Base-by-base conservation (phyloP, 2,113 vertebrate species). In the Micromys minutus region DNA sequence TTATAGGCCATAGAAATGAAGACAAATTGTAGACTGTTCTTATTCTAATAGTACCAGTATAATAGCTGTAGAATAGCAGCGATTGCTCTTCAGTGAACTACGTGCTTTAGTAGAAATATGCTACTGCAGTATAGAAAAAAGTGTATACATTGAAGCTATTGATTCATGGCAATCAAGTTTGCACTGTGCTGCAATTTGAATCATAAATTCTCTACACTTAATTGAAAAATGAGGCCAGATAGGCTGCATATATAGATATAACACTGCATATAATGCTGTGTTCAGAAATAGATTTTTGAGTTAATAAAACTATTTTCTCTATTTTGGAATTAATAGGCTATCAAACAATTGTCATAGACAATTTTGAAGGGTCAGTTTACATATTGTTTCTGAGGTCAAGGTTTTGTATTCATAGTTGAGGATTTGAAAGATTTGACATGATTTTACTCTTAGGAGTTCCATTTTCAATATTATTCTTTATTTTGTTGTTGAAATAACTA, bases 11-110 rank as follows among this genome's bases (percentile, higher is more conserved):
- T 7, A 75, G 24, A 72, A 81, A 55, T 10, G 50, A 93, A 92
- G 63, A 85, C 84, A 90, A 96, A 89, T 84, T 84, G 63, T 65
- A 76, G 72, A 86, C 90, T n/a, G 4, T 47, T 80, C 8, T 65
- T 45, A n/a, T 7, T 67, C 22, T 39, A 85, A 80, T 88, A 5
- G 15, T 88, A 7, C 13, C 31, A 91, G 42, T 72, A 84, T 67
- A 87, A 90, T 10, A 63, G 34, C 31, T 89, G 42, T 72, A 84
- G 72, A 87, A 90, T 10, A 63, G 34, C 12, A 71, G n/a, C 10
- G 84, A 88, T 83, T 71, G 29, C 31, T 81, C 45, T 77, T 97
- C 81, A 86, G 45, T 90, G 71, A 87, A 67, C n/a, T 93, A 85
- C 72, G 89, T 86, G 65, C n/a, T 88, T 31, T 84, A 47, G 74